Base-by-base conservation (phyloP, 2,113 vertebrate genomes). In the Nestor notabilis region DNA sequence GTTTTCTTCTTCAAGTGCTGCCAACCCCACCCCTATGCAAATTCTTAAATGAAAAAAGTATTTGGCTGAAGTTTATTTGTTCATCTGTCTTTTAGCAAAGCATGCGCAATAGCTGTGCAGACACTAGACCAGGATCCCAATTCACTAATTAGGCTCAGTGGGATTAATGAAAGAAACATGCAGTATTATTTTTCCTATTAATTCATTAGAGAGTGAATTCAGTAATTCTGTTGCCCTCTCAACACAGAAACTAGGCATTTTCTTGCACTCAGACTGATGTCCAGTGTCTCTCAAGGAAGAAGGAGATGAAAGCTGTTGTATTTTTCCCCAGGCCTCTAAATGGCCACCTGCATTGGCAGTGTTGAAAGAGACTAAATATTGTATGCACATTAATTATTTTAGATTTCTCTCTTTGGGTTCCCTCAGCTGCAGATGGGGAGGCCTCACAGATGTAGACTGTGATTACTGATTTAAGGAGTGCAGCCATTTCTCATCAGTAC, bases 81-180 rank as follows among this genome's bases (percentile, higher is more conserved):
- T 83, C 28, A 33, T 87, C 17, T 25, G 11, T 44, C 28, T 37
- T 79, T 64, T 60, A 76, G 53, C 5, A 25, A 72, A 80, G 33
- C 12, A 33, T 58, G 15, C 6, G 23, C 11, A 39, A 39, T 43
- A 71, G 47, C 35, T 52, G 13, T 61, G 41, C 69, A 37, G 84
- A 56, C 33, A 41, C 11, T 61, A 24, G 10, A 9, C 27, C 43
- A 17, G 7, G 13, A 53, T 87, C 61, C 55, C 39, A 92, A 60
- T 72, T 93, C 87, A 89, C 72, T 93, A 89, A 76, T 91, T 89
- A 76, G 41, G 70, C 41, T 95, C n/a, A 71, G 78, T 77, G 70
- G 63, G 49, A 81, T 84, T 94, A 74, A 85, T 21, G 65, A 90
- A 78, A 78, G 53, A 89, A 85, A 94, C 83, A 87, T 56, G 69